Base-by-base conservation (phyloP, 2,797 vertebrate genomes). In the Sternarchorhynchus goeldii region DNA sequence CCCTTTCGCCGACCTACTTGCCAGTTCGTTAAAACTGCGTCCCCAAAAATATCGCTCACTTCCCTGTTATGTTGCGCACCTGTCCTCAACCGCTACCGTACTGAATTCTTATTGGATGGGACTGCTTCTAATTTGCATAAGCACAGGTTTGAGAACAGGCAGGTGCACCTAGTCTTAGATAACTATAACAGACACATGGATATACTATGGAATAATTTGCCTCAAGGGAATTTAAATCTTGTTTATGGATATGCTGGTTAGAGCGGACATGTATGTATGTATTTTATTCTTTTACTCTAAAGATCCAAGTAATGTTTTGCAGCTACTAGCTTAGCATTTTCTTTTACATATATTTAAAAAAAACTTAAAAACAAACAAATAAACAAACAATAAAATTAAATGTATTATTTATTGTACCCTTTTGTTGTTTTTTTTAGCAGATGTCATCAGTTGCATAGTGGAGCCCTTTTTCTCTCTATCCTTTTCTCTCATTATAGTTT, bases 21-120 rank as follows among this genome's bases (percentile, higher is more conserved):
- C n/a, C 29, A 17, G 34, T 75, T 41, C 60, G 39, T 50, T 21
- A 14, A 55, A 64, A 53, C 21, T 16, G 31, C n/a, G 21, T 29
- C 53, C 39, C 5, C 21, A 60, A 20, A 36, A 21, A 66, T 5
- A 31, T 14, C 45, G 29, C 50, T 2, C 50, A 16, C 74, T 39
- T 73, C 59, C 18, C 55, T 57, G 34, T 41, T 31, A 74, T 60
- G 32, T 53, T 56, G 39, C 68, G 29, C 80, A 82, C 81, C 78
- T 79, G 76, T 75, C n/a, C 50, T 45, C 7, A 5, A 65, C 50
- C 31, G 67, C 77, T 79, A 63, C 31, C 76, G 81, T 84, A 62
- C 72, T 6, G 31, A 4, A 1, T 1, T 77, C 62, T 72, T 18
- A 86, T 84, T 86, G 85, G 85, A 65, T 57, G 39, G 31, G 5